Conservation (phyloP, 2,888 invertebrate genomes). For the Ectemnius continuus region DNA sequence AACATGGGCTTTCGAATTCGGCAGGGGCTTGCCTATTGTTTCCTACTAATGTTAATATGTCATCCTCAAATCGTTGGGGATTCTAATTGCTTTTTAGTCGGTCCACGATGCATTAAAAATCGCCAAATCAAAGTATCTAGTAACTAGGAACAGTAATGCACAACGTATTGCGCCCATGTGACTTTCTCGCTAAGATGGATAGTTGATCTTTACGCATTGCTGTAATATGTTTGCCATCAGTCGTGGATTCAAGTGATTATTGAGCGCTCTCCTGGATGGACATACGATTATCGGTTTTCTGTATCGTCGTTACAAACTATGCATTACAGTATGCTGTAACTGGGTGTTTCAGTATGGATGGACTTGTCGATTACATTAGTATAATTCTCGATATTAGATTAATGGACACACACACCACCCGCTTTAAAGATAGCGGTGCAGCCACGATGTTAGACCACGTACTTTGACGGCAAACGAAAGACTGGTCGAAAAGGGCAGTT, state of each 20-base stretch:
- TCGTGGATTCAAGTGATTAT: conserved; percentile 41
- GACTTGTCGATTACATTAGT: conserved; percentile 45
- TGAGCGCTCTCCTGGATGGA: conserved; percentile 57
- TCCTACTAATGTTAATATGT: too few relatives aligned
- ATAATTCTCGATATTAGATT: conserved; percentile 21
- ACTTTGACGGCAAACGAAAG: conserved; percentile 45
- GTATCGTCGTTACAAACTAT: conserved; percentile 32
- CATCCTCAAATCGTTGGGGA: too few relatives aligned
- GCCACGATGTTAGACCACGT: too few relatives aligned
- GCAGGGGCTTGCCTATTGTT: too few relatives aligned
- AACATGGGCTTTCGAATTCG: conserved; percentile 15
- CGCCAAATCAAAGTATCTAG: neutral
- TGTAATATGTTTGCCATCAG: conserved; percentile 43
- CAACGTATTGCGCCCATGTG: conserved; percentile 17
- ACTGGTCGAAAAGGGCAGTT: conserved; percentile 41
- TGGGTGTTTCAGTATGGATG: conserved; percentile 47
- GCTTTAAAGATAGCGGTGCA: too few relatives aligned
- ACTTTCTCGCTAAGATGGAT: conserved; percentile 23
- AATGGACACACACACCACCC: too few relatives aligned
- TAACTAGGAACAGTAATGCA: conserved; percentile 16
- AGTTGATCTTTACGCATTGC: conserved; percentile 29
- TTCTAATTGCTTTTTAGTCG: too few relatives aligned
- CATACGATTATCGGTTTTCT: conserved; percentile 40
- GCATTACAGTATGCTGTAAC: conserved; percentile 30
- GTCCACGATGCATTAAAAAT: too few relatives aligned